Conservation (phyloP, 2,113 vertebrate genomes). For the Scomber colias region DNA sequence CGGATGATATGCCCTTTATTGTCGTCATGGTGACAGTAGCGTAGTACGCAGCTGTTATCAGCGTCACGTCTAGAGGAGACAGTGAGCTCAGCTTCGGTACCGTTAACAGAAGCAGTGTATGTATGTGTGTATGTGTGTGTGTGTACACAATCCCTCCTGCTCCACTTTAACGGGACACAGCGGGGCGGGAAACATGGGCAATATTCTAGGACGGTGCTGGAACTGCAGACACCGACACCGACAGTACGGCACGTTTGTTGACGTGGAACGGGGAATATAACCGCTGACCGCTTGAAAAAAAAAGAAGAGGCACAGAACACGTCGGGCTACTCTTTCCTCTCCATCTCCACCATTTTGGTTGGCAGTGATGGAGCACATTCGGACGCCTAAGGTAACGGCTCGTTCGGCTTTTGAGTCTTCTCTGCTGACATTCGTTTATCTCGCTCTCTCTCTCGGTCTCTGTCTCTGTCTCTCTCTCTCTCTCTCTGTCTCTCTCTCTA, state of each 20-base stretch:
- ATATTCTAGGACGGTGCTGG: not conserved
- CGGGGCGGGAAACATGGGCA: conserved; percentile 1
- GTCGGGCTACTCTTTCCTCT: conserved; percentile 15
- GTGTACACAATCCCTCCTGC: no score
- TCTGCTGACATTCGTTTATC: no score
- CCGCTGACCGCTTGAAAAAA: not conserved
- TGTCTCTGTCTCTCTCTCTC: no score
- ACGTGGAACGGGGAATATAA: conserved; percentile 20
- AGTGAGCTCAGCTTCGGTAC: no score
- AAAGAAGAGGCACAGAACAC: not conserved
- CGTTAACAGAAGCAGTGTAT: not conserved
- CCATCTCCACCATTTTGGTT: conserved; percentile 76
- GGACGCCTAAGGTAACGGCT: conserved; percentile 85
- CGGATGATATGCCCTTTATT: conserved; percentile 19
- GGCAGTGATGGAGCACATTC: conserved; percentile 86
- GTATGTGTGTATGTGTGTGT: no score
- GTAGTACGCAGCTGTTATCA: no score
- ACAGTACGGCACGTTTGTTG: not conserved
- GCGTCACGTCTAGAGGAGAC: no score
- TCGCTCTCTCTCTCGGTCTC: no score
- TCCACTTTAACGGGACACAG: not conserved
- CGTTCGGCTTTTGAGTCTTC: not conserved
- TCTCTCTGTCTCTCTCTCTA: not conserved
- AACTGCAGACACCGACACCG: not conserved
- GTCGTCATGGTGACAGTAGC: not conserved